These are phyloP conservation scores for Gymnoscopelus microlampas DNA, from an alignment of 2,797 vertebrate species.

Conservation along the genomic window DNA sequence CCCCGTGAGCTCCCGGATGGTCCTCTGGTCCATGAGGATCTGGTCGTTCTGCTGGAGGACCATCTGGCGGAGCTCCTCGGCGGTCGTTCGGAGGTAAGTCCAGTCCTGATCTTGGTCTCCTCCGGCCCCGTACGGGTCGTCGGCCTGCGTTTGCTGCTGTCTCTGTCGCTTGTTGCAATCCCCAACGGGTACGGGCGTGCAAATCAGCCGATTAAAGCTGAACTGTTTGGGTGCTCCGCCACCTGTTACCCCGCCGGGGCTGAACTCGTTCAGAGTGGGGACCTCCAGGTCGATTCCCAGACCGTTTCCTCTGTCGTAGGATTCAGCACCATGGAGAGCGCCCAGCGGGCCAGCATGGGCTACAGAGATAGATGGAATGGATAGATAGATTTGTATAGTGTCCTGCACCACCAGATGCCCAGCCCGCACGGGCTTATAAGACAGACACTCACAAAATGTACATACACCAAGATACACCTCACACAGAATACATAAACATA, in stretches of 20 bases:
- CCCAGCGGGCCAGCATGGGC: constrained; percentile 84
- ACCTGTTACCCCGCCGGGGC: constrained; percentile 72
- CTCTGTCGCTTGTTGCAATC: constrained; percentile 83
- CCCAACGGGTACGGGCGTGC: constrained; percentile 86
- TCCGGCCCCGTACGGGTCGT: constrained; percentile 65
- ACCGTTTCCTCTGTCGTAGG: constrained; percentile 68
- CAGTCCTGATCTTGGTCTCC: constrained; percentile 79
- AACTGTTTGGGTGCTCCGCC: constrained; percentile 77
- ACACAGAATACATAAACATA: no score
- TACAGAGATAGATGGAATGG: not conserved
- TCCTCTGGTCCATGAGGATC: constrained; percentile 91
- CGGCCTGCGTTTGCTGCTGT: constrained; percentile 64
- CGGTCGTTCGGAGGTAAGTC: constrained; percentile 86
- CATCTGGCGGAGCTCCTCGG: constrained; percentile 90
- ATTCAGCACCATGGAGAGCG: constrained; percentile 86
- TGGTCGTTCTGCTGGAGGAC: constrained; percentile 93
- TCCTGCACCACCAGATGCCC: no score
- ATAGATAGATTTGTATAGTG: no score
- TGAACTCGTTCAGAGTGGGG: constrained; percentile 81
- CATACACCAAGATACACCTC: no score
- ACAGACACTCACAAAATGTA: no score
- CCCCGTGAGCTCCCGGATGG: constrained; percentile 92
- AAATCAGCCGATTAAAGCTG: constrained; percentile 90
- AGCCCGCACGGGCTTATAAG: no score
- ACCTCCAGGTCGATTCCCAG: constrained; percentile 77